These are phyloP conservation scores for Laticauda laticaudata DNA, from an alignment of 2,113 vertebrate species.

Conservation along the genomic window DNA sequence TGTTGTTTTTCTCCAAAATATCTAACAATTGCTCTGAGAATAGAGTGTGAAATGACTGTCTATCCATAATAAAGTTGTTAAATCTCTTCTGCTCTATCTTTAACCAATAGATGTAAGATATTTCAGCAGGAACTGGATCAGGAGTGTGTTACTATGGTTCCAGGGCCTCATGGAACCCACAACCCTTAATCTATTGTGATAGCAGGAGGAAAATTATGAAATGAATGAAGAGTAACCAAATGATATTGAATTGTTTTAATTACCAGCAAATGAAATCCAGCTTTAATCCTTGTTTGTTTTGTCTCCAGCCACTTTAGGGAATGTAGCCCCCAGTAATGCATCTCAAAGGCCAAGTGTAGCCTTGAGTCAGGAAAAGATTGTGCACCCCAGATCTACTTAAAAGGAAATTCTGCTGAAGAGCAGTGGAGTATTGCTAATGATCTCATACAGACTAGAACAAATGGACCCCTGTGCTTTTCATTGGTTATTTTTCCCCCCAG, in stretches of 20 bases:
- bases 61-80: background rate
- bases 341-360: background rate
- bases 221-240: background rate
- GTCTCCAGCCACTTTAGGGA: background rate
- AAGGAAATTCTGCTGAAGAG: background rate
- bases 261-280: background rate
- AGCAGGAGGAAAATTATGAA: background rate
- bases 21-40: background rate
- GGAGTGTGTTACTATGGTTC: background rate
- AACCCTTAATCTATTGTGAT: background rate
- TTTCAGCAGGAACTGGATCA: background rate
- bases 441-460: background rate
- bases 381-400: background rate
- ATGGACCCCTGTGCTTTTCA: background rate
- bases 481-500: background rate
- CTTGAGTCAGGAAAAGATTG: background rate
- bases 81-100: background rate
- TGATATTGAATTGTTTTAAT: background rate
- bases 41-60: background rate
- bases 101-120: background rate
- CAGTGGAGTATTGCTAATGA: background rate
- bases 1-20: background rate
- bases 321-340: background rate
- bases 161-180: background rate
- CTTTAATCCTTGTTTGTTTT: background rate